Percentiles rank a stretch among this genome's conserved stretches.
phyloP scores from a whole-genome alignment of 2,797 vertebrate genomes.

The Poecile montanus region DNA sequence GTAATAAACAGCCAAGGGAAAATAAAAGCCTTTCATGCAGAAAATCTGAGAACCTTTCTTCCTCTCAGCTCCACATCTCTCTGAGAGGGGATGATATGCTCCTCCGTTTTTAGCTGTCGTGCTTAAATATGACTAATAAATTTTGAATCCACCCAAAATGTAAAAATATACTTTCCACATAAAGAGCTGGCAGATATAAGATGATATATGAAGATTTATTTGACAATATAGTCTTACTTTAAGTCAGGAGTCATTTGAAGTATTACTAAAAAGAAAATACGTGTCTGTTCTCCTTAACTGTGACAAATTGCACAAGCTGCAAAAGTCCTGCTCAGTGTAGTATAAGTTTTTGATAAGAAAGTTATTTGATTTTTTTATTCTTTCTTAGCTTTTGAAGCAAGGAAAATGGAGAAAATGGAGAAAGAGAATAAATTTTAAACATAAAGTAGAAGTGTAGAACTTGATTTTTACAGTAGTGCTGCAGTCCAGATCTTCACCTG shows the following conservation, averaged over 20 bases:
- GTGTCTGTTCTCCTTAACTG: background rate
- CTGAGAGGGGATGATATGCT: background rate
- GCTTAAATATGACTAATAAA: constrained; percentile 4
- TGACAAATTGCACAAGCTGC: background rate
- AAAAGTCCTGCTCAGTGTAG: background rate
- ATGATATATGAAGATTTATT: background rate
- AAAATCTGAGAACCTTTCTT: background rate
- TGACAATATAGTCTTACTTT: background rate
- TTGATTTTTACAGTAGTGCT: background rate
- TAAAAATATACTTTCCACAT: constrained; percentile 1
- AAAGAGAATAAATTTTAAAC: background rate
- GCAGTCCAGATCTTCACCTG: background rate
- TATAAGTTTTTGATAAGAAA: background rate
- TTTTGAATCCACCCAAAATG: background rate
- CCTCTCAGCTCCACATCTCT: background rate
- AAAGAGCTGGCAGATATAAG: background rate
- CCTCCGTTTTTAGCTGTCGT: background rate
- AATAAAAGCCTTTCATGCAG: background rate
- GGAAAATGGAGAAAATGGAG: background rate
- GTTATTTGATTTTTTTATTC: background rate
- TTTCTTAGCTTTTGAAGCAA: background rate
- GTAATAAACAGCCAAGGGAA: background rate
- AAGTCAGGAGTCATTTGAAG: background rate
- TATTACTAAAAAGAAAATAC: background rate
- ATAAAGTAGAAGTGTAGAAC: background rate